These are phyloP conservation scores for Miichthys miiuy DNA, from an alignment of 2,797 vertebrate species.

Conservation along the genomic window DNA sequence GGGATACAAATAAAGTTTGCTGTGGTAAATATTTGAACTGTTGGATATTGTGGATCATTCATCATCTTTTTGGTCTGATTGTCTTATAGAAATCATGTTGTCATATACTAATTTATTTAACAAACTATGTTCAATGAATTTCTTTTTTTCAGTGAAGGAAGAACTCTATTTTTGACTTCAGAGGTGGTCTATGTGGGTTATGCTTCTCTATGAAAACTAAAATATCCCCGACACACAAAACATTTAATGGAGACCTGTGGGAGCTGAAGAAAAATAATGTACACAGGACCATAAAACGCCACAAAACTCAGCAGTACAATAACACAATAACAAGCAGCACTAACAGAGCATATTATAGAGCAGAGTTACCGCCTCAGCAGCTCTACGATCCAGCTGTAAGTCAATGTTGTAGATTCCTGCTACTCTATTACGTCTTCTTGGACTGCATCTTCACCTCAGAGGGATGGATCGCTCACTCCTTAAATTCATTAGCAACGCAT, in stretches of 20 bases:
- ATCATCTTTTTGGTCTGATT: not conserved
- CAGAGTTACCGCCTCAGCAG: constrained; percentile 25
- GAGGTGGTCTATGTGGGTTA: not conserved
- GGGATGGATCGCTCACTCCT: constrained; percentile 51
- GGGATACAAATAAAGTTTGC: not conserved
- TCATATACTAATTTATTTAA: not conserved
- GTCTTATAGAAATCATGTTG: not conserved
- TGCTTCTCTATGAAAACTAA: not conserved
- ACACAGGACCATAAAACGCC: not conserved
- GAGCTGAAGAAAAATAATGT: not conserved
- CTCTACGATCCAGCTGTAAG: not conserved
- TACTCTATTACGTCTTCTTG: constrained; percentile 33
- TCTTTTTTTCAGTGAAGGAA: not conserved
- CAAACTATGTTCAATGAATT: not conserved
- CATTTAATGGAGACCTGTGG: not conserved
- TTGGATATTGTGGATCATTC: not conserved
- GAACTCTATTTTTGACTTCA: not conserved
- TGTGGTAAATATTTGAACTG: not conserved
- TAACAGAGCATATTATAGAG: not conserved
- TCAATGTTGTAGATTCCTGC: not conserved
- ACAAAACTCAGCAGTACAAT: constrained; percentile 14
- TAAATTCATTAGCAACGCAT: constrained; percentile 68
- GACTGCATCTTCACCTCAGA: constrained; percentile 51
- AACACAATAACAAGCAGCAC: not conserved
- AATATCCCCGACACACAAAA: not conserved